Evolutionary conservation across 1,140 invertebrate species (phyloP).

Genomic region (Philopotamus ludificatus): DNA sequence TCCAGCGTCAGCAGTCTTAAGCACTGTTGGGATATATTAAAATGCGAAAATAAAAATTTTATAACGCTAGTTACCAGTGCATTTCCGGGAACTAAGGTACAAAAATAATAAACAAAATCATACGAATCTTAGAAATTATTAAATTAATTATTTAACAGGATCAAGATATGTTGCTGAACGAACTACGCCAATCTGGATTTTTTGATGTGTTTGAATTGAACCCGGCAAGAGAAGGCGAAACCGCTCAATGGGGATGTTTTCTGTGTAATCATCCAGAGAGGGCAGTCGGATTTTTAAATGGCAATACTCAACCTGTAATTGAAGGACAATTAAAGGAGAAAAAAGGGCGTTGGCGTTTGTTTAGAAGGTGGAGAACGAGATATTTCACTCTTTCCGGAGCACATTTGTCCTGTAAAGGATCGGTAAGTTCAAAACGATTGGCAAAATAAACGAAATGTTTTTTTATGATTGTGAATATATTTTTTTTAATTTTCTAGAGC

Average conservation of each 20-base stretch:
- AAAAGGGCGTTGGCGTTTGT: slow-evolving; percentile 88
- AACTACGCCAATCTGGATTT: slow-evolving; percentile 82
- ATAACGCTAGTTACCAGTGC: slow-evolving; percentile 88
- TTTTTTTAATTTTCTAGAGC: slow-evolving; percentile 55
- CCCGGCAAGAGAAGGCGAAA: slow-evolving; percentile 52
- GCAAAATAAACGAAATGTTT: neutral
- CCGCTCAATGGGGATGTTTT: slow-evolving; percentile 77
- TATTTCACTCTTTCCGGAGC: slow-evolving; percentile 92
- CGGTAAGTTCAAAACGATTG: slow-evolving; percentile 59
- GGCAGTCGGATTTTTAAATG: slow-evolving; percentile 76
- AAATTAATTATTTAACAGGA: slow-evolving; percentile 61
- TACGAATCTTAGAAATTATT: neutral
- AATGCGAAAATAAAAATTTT: slow-evolving; percentile 86
- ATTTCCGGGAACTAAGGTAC: slow-evolving; percentile 84
- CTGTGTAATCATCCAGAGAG: slow-evolving; percentile 89
- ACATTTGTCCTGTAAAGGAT: slow-evolving; percentile 83
- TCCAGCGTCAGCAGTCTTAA: slow-evolving; percentile 80
- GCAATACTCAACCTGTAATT: slow-evolving; percentile 72
- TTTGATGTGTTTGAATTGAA: slow-evolving; percentile 89
- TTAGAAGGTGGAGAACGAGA: slow-evolving; percentile 85
- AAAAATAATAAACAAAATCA: no score
- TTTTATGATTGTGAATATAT: slow-evolving; percentile 1
- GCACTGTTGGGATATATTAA: slow-evolving; percentile 91
- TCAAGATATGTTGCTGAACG: slow-evolving; percentile 79
- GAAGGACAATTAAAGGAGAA: slow-evolving; percentile 94